Base-by-base conservation (phyloP, 92 coral and sea anemone species). In the Bergia puertoricense region DNA sequence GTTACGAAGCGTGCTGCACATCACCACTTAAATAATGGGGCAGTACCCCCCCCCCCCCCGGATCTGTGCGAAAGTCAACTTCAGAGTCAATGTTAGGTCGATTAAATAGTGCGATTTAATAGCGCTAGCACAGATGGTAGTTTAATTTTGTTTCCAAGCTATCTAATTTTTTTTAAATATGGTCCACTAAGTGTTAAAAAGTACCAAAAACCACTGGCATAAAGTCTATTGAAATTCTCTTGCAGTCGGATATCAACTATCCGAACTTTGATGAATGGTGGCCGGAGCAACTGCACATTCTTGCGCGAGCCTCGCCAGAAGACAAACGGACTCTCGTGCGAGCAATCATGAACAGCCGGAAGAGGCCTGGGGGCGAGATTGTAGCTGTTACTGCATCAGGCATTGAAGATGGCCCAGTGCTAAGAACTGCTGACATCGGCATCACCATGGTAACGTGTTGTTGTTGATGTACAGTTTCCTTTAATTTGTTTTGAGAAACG, bases 331-430 rank as follows among this genome's bases (percentile, higher is more conserved):
- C 67, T 37, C 73, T 95, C 20, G 91, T 95, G 0, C 85, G 89
- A 65, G 90, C 85, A 39, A 91, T 95, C 56, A 90, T 68, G 87
- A 76, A 77, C 45, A 92, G 94, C 75, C 88, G 88, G 5, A 66
- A 79, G 23, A 74, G 86, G 41, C 85, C 81, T 42, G 86, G 85
- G 79, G 98, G 96, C 69, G 98, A 95, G 86, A 93, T 93, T 40
- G 98, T 95, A 1, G 98, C 98, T 16, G 98, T 92, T 65, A 91
- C 95, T 45, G 98, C 98, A 39, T 93, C 96, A 45, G 98, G 96
- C 39, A 91, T 95, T 71, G 93, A 95, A 62, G 98, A 95, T 79
- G 94, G 91, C 71, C 87, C 89, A 10, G 93, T 93, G 77, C 88
- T 95, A 51, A 93, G 88, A 74, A 82, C 85, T 6, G 98, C 96